Conservation (phyloP, 2,113 vertebrate genomes). For the Pelobates fuscus region DNA sequence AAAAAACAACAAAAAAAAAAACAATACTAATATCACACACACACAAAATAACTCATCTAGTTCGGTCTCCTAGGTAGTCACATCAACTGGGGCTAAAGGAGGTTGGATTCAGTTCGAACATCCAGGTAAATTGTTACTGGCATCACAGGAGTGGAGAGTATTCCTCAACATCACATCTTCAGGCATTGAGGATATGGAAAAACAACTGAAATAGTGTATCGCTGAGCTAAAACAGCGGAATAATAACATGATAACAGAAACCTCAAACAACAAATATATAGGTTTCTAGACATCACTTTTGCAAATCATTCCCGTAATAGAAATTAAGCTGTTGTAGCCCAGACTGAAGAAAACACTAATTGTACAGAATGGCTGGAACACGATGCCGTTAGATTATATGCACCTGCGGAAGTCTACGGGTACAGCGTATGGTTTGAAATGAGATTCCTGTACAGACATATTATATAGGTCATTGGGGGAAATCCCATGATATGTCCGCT, state of each 20-base stretch:
- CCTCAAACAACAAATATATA: too few species aligned
- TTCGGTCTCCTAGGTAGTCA: slow-evolving; percentile 1
- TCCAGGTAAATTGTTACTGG: not conserved
- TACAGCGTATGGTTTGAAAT: slow-evolving; percentile 7
- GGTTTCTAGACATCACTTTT: too few species aligned
- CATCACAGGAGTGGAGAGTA: not conserved
- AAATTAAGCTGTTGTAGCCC: not conserved
- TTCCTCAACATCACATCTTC: not conserved
- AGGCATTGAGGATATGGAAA: too few species aligned
- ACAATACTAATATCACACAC: slow-evolving; percentile 2
- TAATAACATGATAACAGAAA: too few species aligned
- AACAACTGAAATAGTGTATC: too few species aligned
- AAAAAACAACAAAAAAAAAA: too few species aligned
- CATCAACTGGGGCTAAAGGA: slow-evolving; percentile 6
- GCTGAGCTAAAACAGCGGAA: too few species aligned
- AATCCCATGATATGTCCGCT: not conserved
- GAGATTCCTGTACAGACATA: slow-evolving; percentile 2
- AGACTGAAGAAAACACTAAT: not conserved
- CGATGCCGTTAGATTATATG: not conserved
- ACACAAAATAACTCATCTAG: too few species aligned
- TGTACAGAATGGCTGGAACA: not conserved
- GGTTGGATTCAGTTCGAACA: not conserved
- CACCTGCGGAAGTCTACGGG: slow-evolving; percentile 13
- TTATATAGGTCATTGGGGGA: slow-evolving; percentile 14
- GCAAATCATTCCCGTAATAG: too few species aligned